These are phyloP conservation scores for Epizoanthus scotinus DNA, from an alignment of 92 coral and sea anemone species.

Conservation along the genomic window DNA sequence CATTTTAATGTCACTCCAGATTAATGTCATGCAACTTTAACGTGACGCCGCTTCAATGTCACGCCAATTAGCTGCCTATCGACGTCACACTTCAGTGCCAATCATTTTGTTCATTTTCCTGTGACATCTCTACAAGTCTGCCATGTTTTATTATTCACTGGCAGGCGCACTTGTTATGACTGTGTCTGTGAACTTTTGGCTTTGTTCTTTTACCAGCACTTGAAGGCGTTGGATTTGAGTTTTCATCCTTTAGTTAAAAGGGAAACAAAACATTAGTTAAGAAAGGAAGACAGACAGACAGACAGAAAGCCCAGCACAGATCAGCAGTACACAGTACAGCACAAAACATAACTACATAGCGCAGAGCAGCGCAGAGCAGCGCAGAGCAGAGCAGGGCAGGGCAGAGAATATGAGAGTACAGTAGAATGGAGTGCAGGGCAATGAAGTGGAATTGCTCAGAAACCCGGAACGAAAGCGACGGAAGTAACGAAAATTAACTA, in stretches of 20 bases:
- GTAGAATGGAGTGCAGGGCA: conserved; percentile 2
- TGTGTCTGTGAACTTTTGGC: not conserved
- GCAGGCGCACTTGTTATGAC: not conserved
- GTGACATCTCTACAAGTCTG: not conserved
- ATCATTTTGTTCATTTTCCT: not conserved
- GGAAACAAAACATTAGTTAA: not conserved
- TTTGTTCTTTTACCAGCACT: not conserved
- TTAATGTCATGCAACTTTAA: no score
- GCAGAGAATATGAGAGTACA: conserved; percentile 19
- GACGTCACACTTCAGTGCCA: no score
- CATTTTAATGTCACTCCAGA: no score
- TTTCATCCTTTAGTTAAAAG: not conserved
- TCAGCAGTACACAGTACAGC: conserved; percentile 29
- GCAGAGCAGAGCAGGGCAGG: conserved; percentile 31
- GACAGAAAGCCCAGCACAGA: no score
- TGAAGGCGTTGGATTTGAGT: not conserved
- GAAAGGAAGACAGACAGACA: not conserved
- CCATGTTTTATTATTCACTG: no score
- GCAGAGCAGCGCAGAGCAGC: conserved; percentile 34
- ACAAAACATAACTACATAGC: conserved; percentile 21
- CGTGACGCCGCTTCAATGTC: no score
- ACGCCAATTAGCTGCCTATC: no score
- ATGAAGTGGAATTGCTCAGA: not conserved
- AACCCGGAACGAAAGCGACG: no score
- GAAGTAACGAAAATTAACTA: no score